Conservation (phyloP, 2,797 vertebrate species). For the Phylloscopus collybita region DNA sequence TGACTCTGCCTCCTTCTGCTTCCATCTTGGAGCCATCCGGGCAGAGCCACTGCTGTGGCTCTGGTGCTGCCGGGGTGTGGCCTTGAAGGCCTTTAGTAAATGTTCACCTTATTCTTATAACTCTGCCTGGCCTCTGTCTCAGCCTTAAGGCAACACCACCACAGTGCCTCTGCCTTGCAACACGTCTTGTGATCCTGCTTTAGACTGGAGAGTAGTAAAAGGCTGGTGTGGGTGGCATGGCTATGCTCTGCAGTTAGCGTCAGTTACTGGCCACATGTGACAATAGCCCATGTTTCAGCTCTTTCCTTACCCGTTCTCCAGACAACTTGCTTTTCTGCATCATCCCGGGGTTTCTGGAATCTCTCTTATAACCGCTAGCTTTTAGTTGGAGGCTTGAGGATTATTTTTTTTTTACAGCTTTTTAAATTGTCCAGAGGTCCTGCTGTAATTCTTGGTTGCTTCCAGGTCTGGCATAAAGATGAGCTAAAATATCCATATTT, state of each 20-base stretch:
- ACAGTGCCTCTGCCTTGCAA: neutral
- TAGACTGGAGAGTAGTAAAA: neutral
- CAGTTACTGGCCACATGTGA: fast-evolving
- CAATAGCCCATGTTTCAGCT: neutral
- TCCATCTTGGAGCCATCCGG: too few relatives aligned
- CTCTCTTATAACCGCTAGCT: neutral
- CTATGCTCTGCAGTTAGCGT: neutral
- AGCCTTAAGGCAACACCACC: too few relatives aligned
- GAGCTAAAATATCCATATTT: neutral
- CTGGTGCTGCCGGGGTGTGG: too few relatives aligned
- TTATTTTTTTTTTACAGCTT: neutral
- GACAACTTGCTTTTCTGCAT: neutral
- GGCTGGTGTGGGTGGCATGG: neutral
- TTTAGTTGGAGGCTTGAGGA: neutral
- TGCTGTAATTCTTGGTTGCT: neutral
- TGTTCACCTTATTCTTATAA: too few relatives aligned
- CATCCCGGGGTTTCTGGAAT: neutral
- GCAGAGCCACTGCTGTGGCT: too few relatives aligned
- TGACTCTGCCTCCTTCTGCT: too few relatives aligned
- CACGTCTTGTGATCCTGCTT: neutral
- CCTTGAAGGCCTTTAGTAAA: too few relatives aligned
- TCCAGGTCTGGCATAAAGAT: neutral
- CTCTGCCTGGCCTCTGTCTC: too few relatives aligned
- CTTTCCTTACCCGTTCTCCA: neutral
- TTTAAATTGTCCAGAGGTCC: neutral